Evolutionary conservation across 2,888 invertebrate genomes (phyloP), one percentile per base, ranked within the genome.

Genomic region (Anorthoa munda): DNA sequence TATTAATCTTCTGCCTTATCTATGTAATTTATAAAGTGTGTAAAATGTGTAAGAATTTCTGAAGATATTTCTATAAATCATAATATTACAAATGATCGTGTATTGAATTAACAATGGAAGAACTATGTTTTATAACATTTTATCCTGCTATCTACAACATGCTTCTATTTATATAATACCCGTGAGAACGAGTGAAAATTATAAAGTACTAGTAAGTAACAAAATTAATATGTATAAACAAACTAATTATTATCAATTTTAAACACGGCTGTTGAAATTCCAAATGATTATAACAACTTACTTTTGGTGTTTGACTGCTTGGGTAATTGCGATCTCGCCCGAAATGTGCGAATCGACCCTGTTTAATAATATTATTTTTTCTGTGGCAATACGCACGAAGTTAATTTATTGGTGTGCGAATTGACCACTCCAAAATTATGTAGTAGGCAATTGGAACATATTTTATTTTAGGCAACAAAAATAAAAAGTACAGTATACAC

Each of bases 51-150:
- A 75, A 69, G 75, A 75, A 85, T 77, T 63, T 65, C 31, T 1
- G 46, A 53, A 85, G 31, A 60, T 50, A 75, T 61, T 67, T 58
- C 45, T 21, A 79, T 79, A 75, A 81, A 77, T 83, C 77, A 79
- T 39, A 66, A 59, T 31, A 18, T 81, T 51, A 81, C 31, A 67
- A 66, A 83, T 75, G 50, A n/a, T 18, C 21, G 21, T 81, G 65
- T 68, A 58, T 72, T 55, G 31, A 66, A 66, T 58, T n/a, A 58
- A 66, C 51, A 56, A 60, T 46, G 26, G 9, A 59, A 18, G 39
- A 60, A 5, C 5, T 56, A 58, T 55, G 48, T 72, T 66, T 50
- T 53, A 56, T 59, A 59, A 4, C n/a, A 18, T 69, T 66, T 59
- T 68, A 65, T 70, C 63, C 39, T n/a, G 46, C 12, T 31, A n/a